These are phyloP conservation scores for Isoperla grammatica DNA, from an alignment of 2,888 invertebrate species.

Conservation along the genomic window DNA sequence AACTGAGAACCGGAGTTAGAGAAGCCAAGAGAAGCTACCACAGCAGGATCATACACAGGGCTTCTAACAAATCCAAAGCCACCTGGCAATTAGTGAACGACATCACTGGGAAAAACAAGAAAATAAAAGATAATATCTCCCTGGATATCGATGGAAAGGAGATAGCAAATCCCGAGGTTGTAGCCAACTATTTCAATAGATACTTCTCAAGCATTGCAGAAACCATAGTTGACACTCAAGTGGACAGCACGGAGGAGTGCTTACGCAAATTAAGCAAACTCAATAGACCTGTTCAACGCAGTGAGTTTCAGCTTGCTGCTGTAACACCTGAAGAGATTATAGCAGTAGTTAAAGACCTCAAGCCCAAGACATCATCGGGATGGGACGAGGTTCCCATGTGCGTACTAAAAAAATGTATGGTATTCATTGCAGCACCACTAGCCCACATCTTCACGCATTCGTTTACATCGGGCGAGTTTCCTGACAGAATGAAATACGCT, in stretches of 20 bases:
- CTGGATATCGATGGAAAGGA: neutral
- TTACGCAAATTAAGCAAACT: neutral
- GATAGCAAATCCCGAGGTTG: neutral
- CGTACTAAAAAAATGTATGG: neutral
- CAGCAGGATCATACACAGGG: neutral
- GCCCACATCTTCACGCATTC: neutral
- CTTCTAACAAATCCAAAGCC: conserved; percentile 1
- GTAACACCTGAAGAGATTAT: neutral
- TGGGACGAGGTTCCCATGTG: conserved; percentile 10
- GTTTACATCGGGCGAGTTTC: neutral
- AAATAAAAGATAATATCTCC: too few relatives aligned
- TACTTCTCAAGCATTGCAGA: neutral
- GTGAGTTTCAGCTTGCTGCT: neutral
- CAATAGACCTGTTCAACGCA: neutral
- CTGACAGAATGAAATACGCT: neutral
- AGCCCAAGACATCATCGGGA: conserved; percentile 4
- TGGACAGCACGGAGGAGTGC: neutral
- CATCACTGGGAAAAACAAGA: neutral
- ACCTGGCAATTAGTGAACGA: neutral
- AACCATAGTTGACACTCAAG: neutral
- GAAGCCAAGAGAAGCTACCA: neutral
- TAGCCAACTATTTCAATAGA: neutral
- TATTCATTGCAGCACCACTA: neutral
- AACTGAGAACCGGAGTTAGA: neutral
- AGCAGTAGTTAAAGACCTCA: neutral